Conservation (phyloP, 2,888 invertebrate genomes). For the Dendrolimus houi region DNA sequence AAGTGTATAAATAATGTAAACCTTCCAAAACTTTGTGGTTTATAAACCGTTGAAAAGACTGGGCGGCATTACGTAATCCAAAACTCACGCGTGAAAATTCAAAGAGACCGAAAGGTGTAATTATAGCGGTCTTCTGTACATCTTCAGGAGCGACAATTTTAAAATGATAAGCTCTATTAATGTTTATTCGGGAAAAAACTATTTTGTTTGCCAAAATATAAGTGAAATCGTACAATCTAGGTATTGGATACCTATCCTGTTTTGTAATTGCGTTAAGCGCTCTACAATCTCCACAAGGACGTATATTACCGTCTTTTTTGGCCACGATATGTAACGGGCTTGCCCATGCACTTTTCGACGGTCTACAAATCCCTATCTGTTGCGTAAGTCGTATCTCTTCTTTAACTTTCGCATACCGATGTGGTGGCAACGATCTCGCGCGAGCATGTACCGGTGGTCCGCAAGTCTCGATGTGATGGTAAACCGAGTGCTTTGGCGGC, state of each 20-base stretch:
- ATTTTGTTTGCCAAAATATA: too few species aligned
- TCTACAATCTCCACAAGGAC: conserved; percentile 5
- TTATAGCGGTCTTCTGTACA: conserved; percentile 7
- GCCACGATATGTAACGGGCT: conserved; percentile 20
- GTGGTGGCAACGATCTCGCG: conserved; percentile 29
- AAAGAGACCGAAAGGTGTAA: conserved; percentile 2
- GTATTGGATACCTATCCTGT: too few species aligned
- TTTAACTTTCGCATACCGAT: conserved; percentile 26
- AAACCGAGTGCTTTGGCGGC: too few species aligned
- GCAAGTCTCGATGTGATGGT: too few species aligned
- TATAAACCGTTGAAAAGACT: conserved; percentile 14
- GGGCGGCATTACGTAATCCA: conserved; percentile 7
- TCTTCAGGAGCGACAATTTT: conserved; percentile 1
- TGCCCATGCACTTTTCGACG: conserved; percentile 41
- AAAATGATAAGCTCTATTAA: conserved; percentile 6
- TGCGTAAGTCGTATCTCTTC: conserved; percentile 28
- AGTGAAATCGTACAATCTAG: too few species aligned
- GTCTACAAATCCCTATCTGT: conserved; percentile 40
- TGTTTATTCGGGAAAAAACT: too few species aligned
- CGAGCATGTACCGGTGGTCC: too few species aligned
- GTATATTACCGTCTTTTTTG: conserved; percentile 15
- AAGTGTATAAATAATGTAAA: conserved; percentile 14
- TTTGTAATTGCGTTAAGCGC: too few species aligned
- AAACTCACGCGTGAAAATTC: conserved; percentile 4
- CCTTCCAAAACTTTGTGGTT: conserved; percentile 9